Base-by-base conservation (phyloP, 1,140 invertebrate genomes). In the Euglossa dilemma region DNA sequence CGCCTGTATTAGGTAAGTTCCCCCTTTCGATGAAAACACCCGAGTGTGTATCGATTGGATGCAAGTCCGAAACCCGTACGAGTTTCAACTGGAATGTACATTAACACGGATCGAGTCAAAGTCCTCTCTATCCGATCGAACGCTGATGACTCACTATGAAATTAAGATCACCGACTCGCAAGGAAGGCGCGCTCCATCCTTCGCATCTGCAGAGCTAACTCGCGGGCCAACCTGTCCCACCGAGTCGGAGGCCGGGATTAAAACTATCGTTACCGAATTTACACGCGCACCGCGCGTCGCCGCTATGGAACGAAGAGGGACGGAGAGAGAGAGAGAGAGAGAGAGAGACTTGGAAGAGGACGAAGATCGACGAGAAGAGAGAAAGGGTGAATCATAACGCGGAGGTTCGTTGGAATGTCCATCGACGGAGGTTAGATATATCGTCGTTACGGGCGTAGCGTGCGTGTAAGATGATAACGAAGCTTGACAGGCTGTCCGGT, bases 1-100 rank as follows among this genome's bases (percentile, higher is more conserved):
- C 89, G 98, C 98, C 54, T 99, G 98, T 92, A 96, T 99, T 67
- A 96, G 96, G 96, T 96, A 89, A 85, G 87, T 83, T 78, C 43
- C 4, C n/a, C 4, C n/a, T 66, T 45, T 16, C 57, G 25, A 83
- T 36, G n/a, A 70, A 52, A 52, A 36, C 36, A 36, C 36, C 36
- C 18, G 18, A 25, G 8, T 18, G 14, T 20, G 8, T 63, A 20
- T 14, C 2, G 28, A 20, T 16, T 36, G 2, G 9, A 52, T 11
- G 14, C 1, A 56, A 56, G 54, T 7, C 18, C 54, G 7, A 56
- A 56, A 56, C 20, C 18, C 6, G 18, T 18, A 7, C 5, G 20
- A 56, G 23, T 20, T n/a, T 8, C 6, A 54, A 54, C 7, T 18
- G 52, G 52, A 54, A 16, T 12, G 14, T 54, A 54, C 6, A 25